Evolutionary conservation across 2,888 invertebrate species (phyloP).

Genomic region (Ectemnius cavifrons): DNA sequence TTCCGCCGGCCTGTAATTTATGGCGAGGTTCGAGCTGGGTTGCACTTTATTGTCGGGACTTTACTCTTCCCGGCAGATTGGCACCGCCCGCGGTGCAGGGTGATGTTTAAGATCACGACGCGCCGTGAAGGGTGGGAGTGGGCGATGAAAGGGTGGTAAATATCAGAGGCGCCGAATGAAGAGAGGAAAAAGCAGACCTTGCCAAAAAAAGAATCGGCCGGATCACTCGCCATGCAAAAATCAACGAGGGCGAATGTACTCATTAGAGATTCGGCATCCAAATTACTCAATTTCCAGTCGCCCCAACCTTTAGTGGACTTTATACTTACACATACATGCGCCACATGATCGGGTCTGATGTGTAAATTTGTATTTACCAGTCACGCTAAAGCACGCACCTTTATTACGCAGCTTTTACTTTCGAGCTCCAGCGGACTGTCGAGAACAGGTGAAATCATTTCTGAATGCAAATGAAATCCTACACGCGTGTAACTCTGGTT

Average conservation of each 20-base stretch:
- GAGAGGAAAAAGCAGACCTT: slow-evolving; percentile 43
- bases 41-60: slow-evolving; percentile 8
- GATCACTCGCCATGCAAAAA: slow-evolving; percentile 34
- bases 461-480: slow-evolving; percentile 1
- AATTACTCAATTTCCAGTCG: slow-evolving; percentile 62
- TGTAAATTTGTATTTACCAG: background rate
- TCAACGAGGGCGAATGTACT: slow-evolving; percentile 33
- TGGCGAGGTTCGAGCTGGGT: slow-evolving; percentile 3
- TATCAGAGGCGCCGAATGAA: slow-evolving; percentile 5
- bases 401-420: slow-evolving; percentile 1
- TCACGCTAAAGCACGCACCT: background rate
- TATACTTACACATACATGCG: slow-evolving; percentile 19
- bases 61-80: slow-evolving; percentile 15
- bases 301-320: slow-evolving; percentile 20
- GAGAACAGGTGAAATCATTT: slow-evolving; percentile 4
- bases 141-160: background rate
- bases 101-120: slow-evolving; percentile 24
- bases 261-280: slow-evolving; percentile 55
- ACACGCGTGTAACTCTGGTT: background rate
- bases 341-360: too few relatives aligned
- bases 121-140: background rate
- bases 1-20: slow-evolving; percentile 19
- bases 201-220: slow-evolving; percentile 37
- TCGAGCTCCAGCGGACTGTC: background rate
- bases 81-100: slow-evolving; percentile 34